These are phyloP conservation scores for Caenorhabditis remanei DNA, from an alignment of 1,140 invertebrate genomes.

Conservation along the genomic window DNA sequence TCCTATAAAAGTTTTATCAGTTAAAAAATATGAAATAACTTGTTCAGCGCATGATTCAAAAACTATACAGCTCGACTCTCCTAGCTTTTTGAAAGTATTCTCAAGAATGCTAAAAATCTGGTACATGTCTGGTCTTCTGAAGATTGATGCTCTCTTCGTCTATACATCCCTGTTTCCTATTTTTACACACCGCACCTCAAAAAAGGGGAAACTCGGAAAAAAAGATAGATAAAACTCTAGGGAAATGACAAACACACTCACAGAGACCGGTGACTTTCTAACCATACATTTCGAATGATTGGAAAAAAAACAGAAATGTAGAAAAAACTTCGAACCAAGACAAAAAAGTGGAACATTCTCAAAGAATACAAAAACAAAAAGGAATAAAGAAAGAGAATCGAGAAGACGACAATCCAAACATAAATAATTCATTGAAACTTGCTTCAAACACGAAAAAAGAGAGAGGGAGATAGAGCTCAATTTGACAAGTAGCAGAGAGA, in stretches of 20 bases:
- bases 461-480: not conserved
- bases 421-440: conserved; percentile 32
- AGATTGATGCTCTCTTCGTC: not conserved
- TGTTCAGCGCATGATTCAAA: too few species aligned
- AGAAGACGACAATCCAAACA: conserved; percentile 13
- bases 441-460: not conserved
- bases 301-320: not conserved
- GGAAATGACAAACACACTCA: not conserved
- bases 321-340: too few species aligned
- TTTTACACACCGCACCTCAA: not conserved
- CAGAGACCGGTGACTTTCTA: not conserved
- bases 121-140: not conserved
- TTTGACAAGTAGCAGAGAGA: not conserved
- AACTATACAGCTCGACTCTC: too few species aligned
- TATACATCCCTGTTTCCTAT: conserved; percentile 3
- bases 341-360: not conserved
- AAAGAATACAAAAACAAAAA: not conserved
- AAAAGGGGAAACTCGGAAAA: not conserved
- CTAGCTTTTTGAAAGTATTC: too few species aligned
- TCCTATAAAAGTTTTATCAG: too few species aligned
- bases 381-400: not conserved
- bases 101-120: too few species aligned
- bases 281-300: conserved; percentile 12
- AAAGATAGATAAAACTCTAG: not conserved
- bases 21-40: too few species aligned